Evolutionary conservation across 2,797 vertebrate species (phyloP).

Genomic region (Amblyopsis hoosieri): DNA sequence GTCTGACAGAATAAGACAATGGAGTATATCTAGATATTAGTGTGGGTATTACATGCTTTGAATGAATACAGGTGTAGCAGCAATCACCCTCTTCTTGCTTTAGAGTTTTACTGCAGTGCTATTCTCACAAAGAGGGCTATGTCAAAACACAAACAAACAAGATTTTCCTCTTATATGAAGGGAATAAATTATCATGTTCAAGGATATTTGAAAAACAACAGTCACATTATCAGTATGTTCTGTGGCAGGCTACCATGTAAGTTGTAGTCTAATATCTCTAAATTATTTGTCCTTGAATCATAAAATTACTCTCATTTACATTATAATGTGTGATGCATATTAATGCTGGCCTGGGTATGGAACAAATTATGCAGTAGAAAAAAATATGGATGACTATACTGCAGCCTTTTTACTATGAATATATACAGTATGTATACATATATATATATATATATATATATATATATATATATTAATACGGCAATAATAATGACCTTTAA

Average conservation of each 20-base stretch:
- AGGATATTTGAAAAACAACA: too few species aligned
- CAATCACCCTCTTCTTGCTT: not conserved
- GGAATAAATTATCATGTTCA: too few species aligned
- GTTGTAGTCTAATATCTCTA: not conserved
- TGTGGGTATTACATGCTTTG: slow-evolving; percentile 16
- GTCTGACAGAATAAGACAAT: not conserved
- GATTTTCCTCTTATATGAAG: too few species aligned
- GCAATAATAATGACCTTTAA: too few species aligned
- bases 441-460: too few species aligned
- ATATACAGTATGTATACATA: too few species aligned
- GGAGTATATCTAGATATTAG: not conserved
- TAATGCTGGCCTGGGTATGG: not conserved
- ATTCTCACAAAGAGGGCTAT: not conserved
- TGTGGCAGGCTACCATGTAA: too few species aligned
- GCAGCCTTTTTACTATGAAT: too few species aligned
- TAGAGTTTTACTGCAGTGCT: slow-evolving; percentile 4
- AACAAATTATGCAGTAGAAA: too few species aligned
- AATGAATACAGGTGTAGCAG: slow-evolving; percentile 5
- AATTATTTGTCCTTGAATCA: slow-evolving; percentile 13
- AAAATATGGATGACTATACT: too few species aligned
- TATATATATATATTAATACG: too few species aligned
- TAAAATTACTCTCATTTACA: slow-evolving; percentile 11
- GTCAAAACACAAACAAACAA: not conserved
- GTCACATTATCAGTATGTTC: too few species aligned
- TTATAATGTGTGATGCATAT: slow-evolving; percentile 39